These are phyloP conservation scores for Epinephelus cyanopodus DNA, from an alignment of 2,113 vertebrate genomes.

Conservation along the genomic window DNA sequence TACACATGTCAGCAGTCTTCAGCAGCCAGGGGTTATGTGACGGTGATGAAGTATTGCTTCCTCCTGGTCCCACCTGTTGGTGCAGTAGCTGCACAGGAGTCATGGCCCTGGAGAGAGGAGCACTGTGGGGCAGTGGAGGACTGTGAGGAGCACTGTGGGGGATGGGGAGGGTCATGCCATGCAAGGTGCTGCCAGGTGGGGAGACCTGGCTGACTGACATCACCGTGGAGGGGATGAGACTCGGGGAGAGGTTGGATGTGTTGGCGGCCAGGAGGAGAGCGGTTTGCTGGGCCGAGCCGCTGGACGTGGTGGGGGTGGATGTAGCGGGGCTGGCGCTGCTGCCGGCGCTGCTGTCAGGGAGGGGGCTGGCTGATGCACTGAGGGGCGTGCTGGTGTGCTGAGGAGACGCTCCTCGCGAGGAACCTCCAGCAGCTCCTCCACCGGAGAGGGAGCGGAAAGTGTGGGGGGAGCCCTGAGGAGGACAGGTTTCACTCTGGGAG, in stretches of 20 bases:
- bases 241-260: constrained; percentile 79
- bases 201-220: constrained; percentile 78
- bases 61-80: constrained; percentile 70
- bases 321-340: constrained; percentile 45
- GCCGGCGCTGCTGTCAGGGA: constrained; percentile 59
- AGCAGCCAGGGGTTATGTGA: constrained; percentile 75
- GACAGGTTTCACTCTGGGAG: constrained; percentile 72
- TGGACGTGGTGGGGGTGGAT: constrained; percentile 55
- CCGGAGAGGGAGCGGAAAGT: constrained; percentile 62
- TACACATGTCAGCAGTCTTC: constrained; percentile 79
- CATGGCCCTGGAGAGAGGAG: constrained; percentile 84
- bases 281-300: constrained; percentile 64
- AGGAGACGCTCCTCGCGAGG: constrained; percentile 66
- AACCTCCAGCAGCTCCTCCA: constrained; percentile 62
- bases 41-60: constrained; percentile 56
- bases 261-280: constrained; percentile 69
- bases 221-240: constrained; percentile 80
- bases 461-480: constrained; percentile 71
- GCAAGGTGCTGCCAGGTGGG: constrained; percentile 61
- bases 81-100: constrained; percentile 82
- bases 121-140: constrained; percentile 84
- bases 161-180: constrained; percentile 80
- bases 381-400: constrained; percentile 67
- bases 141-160: constrained; percentile 83
- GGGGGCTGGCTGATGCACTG: constrained; percentile 50